A percentile compares a stretch with the other conserved stretches of the same genome.
phyloP scores from a whole-genome alignment of 2,113 vertebrate genomes.

The Rattus rattus region DNA sequence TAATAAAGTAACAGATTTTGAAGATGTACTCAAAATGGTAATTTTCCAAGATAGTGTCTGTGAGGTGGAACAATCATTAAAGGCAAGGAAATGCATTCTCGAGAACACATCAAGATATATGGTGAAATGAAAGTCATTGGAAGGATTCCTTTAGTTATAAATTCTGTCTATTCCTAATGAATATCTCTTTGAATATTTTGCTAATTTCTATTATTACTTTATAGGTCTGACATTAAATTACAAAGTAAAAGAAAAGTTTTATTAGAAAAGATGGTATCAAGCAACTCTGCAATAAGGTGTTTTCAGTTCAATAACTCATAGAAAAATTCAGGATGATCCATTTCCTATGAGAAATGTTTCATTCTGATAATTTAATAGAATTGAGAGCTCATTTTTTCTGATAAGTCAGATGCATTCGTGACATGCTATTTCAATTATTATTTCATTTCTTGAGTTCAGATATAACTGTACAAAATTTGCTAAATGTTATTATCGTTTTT shows the following conservation, averaged over 20 bases:
- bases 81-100: constrained; percentile 64
- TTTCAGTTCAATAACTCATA: not conserved
- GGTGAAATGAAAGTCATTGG: constrained; percentile 51
- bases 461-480: not conserved
- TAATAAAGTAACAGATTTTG: constrained; percentile 78
- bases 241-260: constrained; percentile 43
- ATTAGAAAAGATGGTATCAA: constrained; percentile 46
- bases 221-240: not conserved
- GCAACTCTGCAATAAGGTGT: not conserved
- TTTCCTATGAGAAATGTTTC: constrained; percentile 20
- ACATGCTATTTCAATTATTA: not conserved
- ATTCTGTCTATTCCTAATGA: constrained; percentile 47
- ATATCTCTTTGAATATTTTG: constrained; percentile 47
- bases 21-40: constrained; percentile 71
- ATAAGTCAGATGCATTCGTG: not conserved
- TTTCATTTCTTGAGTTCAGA: constrained; percentile 26
- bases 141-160: constrained; percentile 15
- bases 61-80: constrained; percentile 63
- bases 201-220: constrained; percentile 62
- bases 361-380: constrained; percentile 38
- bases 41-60: constrained; percentile 69
- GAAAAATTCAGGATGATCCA: constrained; percentile 1
- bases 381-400: constrained; percentile 44
- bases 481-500: not conserved
- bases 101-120: constrained; percentile 24